Evolutionary conservation across 64 coral and sea anemone genomes (phyloP).

Genomic region (Catalaphyllia jardinei): DNA sequence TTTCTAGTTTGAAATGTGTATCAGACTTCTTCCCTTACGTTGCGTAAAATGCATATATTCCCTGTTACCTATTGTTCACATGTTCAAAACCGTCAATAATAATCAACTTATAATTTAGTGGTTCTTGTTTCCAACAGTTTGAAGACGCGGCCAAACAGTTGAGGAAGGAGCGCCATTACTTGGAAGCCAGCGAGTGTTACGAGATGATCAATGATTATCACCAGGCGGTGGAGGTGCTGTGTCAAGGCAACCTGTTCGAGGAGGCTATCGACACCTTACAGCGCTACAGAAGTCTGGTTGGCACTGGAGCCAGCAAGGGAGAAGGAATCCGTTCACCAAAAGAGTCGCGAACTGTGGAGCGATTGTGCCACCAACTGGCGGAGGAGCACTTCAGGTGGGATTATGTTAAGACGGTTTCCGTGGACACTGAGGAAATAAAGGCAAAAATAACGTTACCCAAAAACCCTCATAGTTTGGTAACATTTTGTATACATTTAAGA

Average conservation of each 20-base stretch:
- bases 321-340: constrained; percentile 51
- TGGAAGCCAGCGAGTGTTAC: constrained; percentile 73
- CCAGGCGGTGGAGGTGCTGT: constrained; percentile 72
- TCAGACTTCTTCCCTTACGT: too few species aligned
- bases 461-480: too few species aligned
- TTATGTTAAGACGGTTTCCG: too few species aligned
- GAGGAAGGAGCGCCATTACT: constrained; percentile 41
- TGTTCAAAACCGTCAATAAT: too few species aligned
- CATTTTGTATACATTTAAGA: too few species aligned
- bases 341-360: constrained; percentile 51
- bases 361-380: constrained; percentile 54
- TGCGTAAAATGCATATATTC: too few species aligned
- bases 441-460: too few species aligned
- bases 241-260: constrained; percentile 62
- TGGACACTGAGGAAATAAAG: too few species aligned
- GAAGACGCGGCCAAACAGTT: constrained; percentile 71
- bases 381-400: constrained; percentile 62
- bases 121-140: constrained; percentile 36
- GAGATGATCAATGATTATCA: constrained; percentile 75
- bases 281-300: constrained; percentile 56
- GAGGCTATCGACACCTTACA: constrained; percentile 81
- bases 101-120: neutral
- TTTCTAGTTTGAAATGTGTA: too few species aligned
- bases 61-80: neutral
- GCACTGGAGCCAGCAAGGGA: constrained; percentile 15